Evolutionary conservation across 2,888 invertebrate genomes (phyloP).

Genomic region (Lepidonotus clava): DNA sequence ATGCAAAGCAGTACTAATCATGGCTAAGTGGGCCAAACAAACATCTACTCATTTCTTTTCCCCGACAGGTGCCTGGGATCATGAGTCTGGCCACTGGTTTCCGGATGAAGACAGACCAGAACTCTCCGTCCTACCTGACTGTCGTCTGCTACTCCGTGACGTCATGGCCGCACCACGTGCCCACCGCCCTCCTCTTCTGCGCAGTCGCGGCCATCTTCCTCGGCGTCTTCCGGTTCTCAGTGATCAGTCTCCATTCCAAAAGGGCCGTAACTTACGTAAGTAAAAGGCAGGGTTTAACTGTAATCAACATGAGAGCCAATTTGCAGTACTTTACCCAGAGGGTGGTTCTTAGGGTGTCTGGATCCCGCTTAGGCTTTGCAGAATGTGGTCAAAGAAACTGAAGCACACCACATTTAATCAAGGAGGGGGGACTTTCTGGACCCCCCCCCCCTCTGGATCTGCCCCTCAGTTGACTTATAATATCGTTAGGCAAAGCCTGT

Average conservation of each 20-base stretch:
- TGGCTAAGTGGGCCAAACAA: neutral
- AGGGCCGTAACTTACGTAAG: constrained; percentile 15
- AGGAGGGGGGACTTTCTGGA: no score
- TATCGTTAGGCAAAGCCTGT: no score
- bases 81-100: constrained; percentile 36
- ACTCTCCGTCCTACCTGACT: neutral
- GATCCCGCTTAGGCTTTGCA: no score
- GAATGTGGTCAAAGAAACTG: no score
- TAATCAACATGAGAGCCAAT: no score
- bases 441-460: no score
- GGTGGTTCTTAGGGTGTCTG: no score
- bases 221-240: constrained; percentile 34
- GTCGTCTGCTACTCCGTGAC: constrained; percentile 23
- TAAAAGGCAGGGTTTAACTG: no score
- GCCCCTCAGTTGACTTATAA: no score
- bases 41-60: neutral
- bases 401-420: no score
- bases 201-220: constrained; percentile 14
- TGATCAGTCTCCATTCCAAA: neutral
- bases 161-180: neutral
- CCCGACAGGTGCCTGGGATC: neutral
- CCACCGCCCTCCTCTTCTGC: neutral
- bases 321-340: no score
- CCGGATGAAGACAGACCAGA: neutral
- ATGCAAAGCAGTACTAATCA: no score